These are phyloP conservation scores for Acrobeloides nanus DNA, from an alignment of 2,888 invertebrate species.

Conservation along the genomic window DNA sequence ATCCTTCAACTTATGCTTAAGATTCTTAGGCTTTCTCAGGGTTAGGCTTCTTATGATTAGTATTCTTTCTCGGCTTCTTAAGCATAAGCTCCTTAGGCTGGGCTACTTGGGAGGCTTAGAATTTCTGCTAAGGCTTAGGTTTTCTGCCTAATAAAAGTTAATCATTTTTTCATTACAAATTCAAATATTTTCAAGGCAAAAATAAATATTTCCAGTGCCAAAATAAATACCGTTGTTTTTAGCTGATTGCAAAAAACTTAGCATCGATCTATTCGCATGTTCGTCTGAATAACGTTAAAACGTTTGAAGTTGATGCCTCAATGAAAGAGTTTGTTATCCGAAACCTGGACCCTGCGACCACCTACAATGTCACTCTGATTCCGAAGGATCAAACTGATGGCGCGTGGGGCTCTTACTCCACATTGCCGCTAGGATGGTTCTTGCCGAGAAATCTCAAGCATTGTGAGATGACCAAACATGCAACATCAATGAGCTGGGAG, in stretches of 20 bases:
- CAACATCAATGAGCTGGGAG: constrained; percentile 52
- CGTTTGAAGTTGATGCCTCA: constrained; percentile 41
- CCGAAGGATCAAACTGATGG: constrained; percentile 42
- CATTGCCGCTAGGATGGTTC: constrained; percentile 53
- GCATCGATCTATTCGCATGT: constrained; percentile 44
- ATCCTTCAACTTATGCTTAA: too few species aligned
- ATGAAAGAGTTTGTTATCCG: constrained; percentile 46
- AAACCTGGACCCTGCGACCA: constrained; percentile 46
- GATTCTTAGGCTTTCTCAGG: too few species aligned
- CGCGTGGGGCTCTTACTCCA: constrained; percentile 54
- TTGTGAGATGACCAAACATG: constrained; percentile 50
- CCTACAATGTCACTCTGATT: constrained; percentile 52
- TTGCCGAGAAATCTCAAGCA: constrained; percentile 48
- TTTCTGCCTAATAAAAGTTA: too few species aligned
- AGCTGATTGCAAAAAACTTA: constrained; percentile 44
- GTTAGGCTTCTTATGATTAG: too few species aligned
- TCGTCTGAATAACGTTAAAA: constrained; percentile 35
- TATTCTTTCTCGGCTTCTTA: too few species aligned
- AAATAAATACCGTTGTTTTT: too few species aligned
- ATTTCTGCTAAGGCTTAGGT: too few species aligned
- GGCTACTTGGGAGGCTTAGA: too few species aligned
- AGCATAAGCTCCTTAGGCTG: too few species aligned
- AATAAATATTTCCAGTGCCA: too few species aligned
- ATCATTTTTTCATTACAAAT: too few species aligned
- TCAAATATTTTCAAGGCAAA: too few species aligned